Conservation (phyloP, 2,888 invertebrate genomes). For the Cheilosia pagana region DNA sequence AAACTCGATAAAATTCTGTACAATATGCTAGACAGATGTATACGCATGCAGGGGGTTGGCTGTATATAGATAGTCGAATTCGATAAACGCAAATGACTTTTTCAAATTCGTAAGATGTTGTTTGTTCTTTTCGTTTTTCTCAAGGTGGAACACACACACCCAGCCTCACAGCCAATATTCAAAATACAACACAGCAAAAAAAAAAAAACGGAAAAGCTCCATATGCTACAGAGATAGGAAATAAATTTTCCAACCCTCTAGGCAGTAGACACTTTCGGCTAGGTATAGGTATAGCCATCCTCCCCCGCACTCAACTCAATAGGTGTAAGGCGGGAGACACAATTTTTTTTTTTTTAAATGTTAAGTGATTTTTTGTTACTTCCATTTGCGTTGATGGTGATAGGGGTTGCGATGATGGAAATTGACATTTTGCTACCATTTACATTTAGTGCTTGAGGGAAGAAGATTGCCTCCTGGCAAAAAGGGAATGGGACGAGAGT, state of each 20-base stretch:
- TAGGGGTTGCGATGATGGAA: slow-evolving; percentile 53
- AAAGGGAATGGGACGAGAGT: slow-evolving; percentile 28
- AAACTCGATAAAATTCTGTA: slow-evolving; percentile 64
- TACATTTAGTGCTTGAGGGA: slow-evolving; percentile 65
- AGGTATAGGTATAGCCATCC: neutral
- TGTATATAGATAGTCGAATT: slow-evolving; percentile 23
- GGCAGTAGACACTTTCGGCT: slow-evolving; percentile 58
- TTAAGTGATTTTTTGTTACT: slow-evolving; percentile 75
- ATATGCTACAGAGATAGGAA: slow-evolving; percentile 62
- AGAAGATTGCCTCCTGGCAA: slow-evolving; percentile 14
- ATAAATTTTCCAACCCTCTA: slow-evolving; percentile 61
- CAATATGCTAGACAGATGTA: slow-evolving; percentile 63
- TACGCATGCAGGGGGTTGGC: neutral
- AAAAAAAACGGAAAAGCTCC: slow-evolving; percentile 28
- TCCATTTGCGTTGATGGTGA: slow-evolving; percentile 49
- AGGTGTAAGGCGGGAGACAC: slow-evolving; percentile 50
- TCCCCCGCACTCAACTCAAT: neutral
- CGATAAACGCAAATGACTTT: slow-evolving; percentile 70
- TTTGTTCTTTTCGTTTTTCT: slow-evolving; percentile 14
- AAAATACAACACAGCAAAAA: neutral
- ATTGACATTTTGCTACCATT: slow-evolving; percentile 74
- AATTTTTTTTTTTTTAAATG: slow-evolving; percentile 50
- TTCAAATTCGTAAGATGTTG: slow-evolving; percentile 59
- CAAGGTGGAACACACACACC: slow-evolving; percentile 7
- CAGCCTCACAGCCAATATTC: neutral